A percentile compares a stretch with the other conserved stretches of the same genome.
Conservation (phyloP, 2,113 vertebrate species). For the Stigmatopora nigra region DNA sequence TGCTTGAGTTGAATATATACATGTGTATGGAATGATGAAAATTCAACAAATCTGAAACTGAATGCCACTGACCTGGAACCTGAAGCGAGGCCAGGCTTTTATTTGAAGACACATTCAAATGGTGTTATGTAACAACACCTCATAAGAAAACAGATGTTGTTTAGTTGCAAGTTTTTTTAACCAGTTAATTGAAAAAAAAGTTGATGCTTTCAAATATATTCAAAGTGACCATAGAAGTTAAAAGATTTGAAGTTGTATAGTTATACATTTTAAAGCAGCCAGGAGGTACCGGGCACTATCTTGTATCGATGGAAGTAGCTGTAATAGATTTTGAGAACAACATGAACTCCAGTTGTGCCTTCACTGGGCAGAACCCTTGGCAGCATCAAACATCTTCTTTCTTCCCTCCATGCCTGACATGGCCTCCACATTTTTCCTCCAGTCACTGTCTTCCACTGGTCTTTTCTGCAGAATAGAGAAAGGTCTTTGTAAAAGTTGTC, state of each 20-base stretch:
- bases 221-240: neutral
- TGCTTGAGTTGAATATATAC: too few relatives aligned
- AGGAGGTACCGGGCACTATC: neutral
- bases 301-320: neutral
- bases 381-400: slow-evolving; percentile 96
- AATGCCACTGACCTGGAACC: too few relatives aligned
- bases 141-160: slow-evolving; percentile 5
- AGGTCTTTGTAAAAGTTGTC: neutral
- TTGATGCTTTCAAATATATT: neutral
- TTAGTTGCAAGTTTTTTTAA: neutral
- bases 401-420: slow-evolving; percentile 96
- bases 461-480: slow-evolving; percentile 70
- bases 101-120: too few relatives aligned
- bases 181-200: neutral
- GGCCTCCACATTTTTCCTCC: slow-evolving; percentile 95
- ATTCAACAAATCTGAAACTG: too few relatives aligned
- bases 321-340: neutral
- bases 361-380: slow-evolving; percentile 69
- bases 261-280: neutral
- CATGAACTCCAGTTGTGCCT: neutral
- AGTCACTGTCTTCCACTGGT: slow-evolving; percentile 86
- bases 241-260: neutral
- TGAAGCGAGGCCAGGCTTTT: too few relatives aligned
- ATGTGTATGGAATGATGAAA: too few relatives aligned
- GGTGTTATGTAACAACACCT: neutral